Evolutionary conservation across 2,113 vertebrate species (phyloP), one percentile per base, ranked within the genome.

Genomic region (Podarcis muralis): DNA sequence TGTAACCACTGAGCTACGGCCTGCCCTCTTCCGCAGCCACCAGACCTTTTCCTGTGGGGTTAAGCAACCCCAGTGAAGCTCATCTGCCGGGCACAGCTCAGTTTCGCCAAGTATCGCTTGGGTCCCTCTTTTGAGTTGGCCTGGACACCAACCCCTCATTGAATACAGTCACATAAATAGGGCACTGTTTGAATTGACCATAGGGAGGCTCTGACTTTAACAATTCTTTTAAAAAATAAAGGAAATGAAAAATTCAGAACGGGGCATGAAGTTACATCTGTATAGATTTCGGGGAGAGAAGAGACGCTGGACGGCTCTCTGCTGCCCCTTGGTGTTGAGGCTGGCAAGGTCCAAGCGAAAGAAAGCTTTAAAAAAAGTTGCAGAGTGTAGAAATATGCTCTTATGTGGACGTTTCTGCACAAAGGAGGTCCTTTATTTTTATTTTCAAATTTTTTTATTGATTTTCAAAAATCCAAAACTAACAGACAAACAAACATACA

Each of bases 321-420:
- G 32, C 57, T 82, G 69, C 78, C 88, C 59, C 20, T 77, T 89
- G 53, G 69, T 68, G 88, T 57, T 16, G 11, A 11, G 6, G 13
- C 6, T 2, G 12, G 12, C 59, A 20, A 62, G 59, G 0, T 53
- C 48, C 0, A 11, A 53, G 48, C 0, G 2, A 53, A 11, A 11
- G 48, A 53, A 53, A 53, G 48, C 48, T 12, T 53, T 12, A 2
- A 53, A 53, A 53, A 48, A 53, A 48, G 9, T 2, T 53, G 48
- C 48, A 53, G 11, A 11, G 48, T 53, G 2, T 53, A 53, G 48
- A 11, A 53, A 12, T 53, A 12, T 53, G 9, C 48, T 53, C 48
- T 43, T 43, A 77, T 37, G 32, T 11, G 18, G 11, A 74, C 7
- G 32, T 35, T 32, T 32, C 59, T 71, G 69, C n/a, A n/a, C 27